Evolutionary conservation across 1,140 invertebrate species (phyloP).

Genomic region (Micrasema longulum): DNA sequence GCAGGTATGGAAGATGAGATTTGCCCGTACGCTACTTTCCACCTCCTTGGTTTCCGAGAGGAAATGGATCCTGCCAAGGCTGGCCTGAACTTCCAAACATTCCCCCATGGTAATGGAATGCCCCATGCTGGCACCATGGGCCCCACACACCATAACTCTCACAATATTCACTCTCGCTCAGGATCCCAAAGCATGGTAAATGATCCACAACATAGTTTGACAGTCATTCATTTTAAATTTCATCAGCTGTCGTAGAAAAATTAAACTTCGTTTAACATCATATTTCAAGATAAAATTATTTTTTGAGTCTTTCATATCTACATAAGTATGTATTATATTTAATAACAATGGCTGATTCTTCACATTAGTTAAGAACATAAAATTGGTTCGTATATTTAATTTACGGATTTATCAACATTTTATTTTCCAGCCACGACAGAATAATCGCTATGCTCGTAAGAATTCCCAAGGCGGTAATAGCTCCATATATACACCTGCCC

Average conservation of each 20-base stretch:
- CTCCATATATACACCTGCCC: slow-evolving; percentile 79
- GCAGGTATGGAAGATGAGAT: slow-evolving; percentile 94
- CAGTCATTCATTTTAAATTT: slow-evolving; percentile 1
- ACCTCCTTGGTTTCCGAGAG: slow-evolving; percentile 92
- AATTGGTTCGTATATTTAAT: slow-evolving; percentile 21
- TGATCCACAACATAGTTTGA: slow-evolving; percentile 15
- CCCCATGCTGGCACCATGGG: slow-evolving; percentile 82
- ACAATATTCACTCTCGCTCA: slow-evolving; percentile 82
- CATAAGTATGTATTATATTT: not conserved
- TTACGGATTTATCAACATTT: slow-evolving; percentile 17
- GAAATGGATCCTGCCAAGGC: slow-evolving; percentile 93
- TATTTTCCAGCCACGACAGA: slow-evolving; percentile 75
- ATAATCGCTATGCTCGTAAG: slow-evolving; percentile 78
- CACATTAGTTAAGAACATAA: too few species aligned
- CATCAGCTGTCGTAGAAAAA: slow-evolving; percentile 10
- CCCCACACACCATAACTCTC: slow-evolving; percentile 72
- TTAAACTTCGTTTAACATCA: too few species aligned
- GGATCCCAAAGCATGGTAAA: slow-evolving; percentile 88
- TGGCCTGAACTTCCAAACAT: slow-evolving; percentile 84
- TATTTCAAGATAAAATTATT: not conserved
- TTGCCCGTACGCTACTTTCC: slow-evolving; percentile 94
- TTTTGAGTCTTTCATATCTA: not conserved
- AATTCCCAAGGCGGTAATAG: slow-evolving; percentile 75
- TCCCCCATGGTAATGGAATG: slow-evolving; percentile 82
- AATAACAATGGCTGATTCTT: too few species aligned